Percentiles rank a stretch among this genome's conserved stretches.
Evolutionary conservation across 2,888 invertebrate species (phyloP).

Genomic region (Acanthosoma haemorrhoidale): DNA sequence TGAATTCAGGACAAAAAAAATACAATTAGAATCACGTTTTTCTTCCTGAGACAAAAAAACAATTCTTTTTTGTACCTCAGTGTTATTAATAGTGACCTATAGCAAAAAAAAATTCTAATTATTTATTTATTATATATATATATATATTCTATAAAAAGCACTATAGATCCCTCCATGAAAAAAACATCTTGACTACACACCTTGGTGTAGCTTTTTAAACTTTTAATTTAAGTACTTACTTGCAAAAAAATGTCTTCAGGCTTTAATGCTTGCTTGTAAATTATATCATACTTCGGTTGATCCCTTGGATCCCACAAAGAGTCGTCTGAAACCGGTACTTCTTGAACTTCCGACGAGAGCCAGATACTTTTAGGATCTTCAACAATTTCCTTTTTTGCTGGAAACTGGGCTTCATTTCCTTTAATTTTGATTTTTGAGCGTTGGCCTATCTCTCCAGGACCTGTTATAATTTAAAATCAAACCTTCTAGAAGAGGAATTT

Average conservation of each 20-base stretch:
- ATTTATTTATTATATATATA: too few relatives aligned
- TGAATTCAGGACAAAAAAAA: too few relatives aligned
- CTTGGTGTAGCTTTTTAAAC: too few relatives aligned
- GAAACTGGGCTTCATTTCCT: slow-evolving; percentile 40
- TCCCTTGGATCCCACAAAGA: slow-evolving; percentile 56
- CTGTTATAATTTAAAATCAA: slow-evolving; percentile 43
- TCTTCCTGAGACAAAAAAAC: too few relatives aligned
- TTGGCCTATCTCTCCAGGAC: slow-evolving; percentile 49
- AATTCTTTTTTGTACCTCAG: too few relatives aligned
- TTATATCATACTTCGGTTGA: slow-evolving; percentile 69
- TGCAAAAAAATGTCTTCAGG: slow-evolving; percentile 82
- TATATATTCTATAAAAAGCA: too few relatives aligned
- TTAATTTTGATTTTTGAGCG: slow-evolving; percentile 31
- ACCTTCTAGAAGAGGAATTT: neutral
- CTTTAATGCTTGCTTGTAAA: slow-evolving; percentile 77
- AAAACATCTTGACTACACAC: too few relatives aligned
- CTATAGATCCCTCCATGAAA: too few relatives aligned
- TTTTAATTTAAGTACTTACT: slow-evolving; percentile 48
- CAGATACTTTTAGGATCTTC: slow-evolving; percentile 46
- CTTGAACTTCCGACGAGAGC: slow-evolving; percentile 43
- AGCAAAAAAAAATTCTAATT: too few relatives aligned
- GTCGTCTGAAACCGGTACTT: slow-evolving; percentile 44
- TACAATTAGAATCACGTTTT: too few relatives aligned
- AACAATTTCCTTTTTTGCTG: slow-evolving; percentile 33
- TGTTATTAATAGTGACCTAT: too few relatives aligned